phyloP scores from a whole-genome alignment of 2,113 vertebrate genomes.

The Sceloporus undulatus region DNA sequence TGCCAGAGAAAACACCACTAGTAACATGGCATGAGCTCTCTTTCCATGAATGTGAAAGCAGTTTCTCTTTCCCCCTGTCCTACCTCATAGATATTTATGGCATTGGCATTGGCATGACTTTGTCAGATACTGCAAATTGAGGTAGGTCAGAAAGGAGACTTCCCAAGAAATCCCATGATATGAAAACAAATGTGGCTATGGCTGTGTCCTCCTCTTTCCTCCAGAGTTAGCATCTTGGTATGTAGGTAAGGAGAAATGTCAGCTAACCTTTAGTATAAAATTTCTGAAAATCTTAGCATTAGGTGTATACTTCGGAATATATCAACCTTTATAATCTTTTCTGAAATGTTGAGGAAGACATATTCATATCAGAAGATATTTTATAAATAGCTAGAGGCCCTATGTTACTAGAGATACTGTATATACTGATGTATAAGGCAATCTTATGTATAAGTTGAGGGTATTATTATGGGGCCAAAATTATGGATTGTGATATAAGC shows the following conservation, averaged over 20 bases:
- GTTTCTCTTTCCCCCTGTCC: neutral
- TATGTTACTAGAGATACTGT: too few relatives aligned
- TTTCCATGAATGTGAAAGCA: slow-evolving; percentile 24
- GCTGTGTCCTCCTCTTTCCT: neutral
- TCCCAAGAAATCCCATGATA: neutral
- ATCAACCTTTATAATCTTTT: neutral
- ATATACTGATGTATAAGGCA: too few relatives aligned
- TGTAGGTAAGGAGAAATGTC: neutral
- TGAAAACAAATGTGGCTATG: neutral
- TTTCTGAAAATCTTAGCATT: neutral
- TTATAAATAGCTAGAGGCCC: too few relatives aligned
- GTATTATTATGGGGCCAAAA: too few relatives aligned
- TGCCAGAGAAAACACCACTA: neutral
- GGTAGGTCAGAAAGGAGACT: slow-evolving; percentile 3
- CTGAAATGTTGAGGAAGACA: neutral
- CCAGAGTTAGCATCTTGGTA: neutral
- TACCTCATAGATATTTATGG: neutral
- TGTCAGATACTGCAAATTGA: neutral
- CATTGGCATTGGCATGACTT: accelerated
- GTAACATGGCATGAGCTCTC: slow-evolving; percentile 21
- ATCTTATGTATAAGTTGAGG: too few relatives aligned
- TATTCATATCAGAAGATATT: too few relatives aligned
- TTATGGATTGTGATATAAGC: too few relatives aligned
- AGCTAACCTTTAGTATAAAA: too few relatives aligned
- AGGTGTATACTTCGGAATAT: too few relatives aligned